Base-by-base conservation (phyloP, 2,888 invertebrate species). In the Ditylenchus weischeri region DNA sequence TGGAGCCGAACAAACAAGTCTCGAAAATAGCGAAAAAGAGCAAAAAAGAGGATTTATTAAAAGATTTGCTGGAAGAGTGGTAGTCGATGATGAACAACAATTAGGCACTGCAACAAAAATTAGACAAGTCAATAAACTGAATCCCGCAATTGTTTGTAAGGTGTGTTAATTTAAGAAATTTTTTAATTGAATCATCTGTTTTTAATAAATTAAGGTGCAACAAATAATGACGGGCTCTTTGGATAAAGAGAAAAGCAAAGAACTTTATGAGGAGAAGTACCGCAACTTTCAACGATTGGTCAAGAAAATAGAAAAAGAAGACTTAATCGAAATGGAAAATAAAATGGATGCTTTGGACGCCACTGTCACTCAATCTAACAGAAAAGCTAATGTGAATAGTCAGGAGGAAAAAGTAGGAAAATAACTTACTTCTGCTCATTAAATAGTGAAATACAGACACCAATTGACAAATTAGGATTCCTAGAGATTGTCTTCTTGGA, bases 401-500 rank as follows among this genome's bases (percentile, higher is more conserved):
- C 72, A 70, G 62, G 73, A 75, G 58, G 75, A 75, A 64, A 75
- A 75, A 70, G 75, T 74, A 18, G 13, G 59, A 57, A 35, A 43
- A 43, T 43, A 43, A 15, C 8, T 6, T 43, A 43, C 8, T 13
- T 43, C 13, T 43, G 15, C 15, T 15, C 5, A 43, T 43, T 43
- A 8, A 43, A 43, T 2, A 43, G 8, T 43, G 43, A 15, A 43
- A 43, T 38, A 43, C 43, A 43, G 13, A 6, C 43, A 15, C 3
- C 11, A 2, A 3, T 43, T 15, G 8, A 43, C 15, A 43, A 10
- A 13, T 43, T 15, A 8, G 8, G 2, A 43, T 43, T 8, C 15
- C 11, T 6, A 13, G 15, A 15, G 8, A 15, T 15, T 8, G 15
- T 3, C 13, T 11, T 38, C 15, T 43, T 43, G 43, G 43, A 8